Percentiles rank a stretch among this genome's conserved stretches.
phyloP scores from a whole-genome alignment of 2,797 vertebrate species.

The Craterocephalus amniculus region DNA sequence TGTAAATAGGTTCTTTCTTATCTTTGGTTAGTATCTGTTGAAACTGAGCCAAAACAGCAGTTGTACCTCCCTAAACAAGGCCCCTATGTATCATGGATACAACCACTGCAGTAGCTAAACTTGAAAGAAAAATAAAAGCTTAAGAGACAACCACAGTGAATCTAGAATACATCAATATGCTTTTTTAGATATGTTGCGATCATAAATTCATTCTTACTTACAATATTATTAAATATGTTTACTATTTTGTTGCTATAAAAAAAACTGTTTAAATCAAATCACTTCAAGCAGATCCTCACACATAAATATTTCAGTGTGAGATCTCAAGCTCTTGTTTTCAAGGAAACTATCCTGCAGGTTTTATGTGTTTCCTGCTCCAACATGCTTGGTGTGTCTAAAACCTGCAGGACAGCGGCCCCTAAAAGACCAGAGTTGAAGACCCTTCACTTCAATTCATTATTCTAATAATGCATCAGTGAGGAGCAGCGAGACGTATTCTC shows the following conservation, averaged over 20 bases:
- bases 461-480: too few relatives aligned
- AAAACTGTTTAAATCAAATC: background rate
- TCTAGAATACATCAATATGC: background rate
- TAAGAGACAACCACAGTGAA: background rate
- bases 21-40: conserved; percentile 25
- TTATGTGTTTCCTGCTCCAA: too few relatives aligned
- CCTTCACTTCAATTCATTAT: too few relatives aligned
- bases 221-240: background rate
- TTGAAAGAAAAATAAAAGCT: too few relatives aligned
- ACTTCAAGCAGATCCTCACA: background rate
- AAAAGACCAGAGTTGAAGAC: too few relatives aligned
- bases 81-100: conserved; percentile 2
- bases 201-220: background rate
- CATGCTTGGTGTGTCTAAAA: too few relatives aligned
- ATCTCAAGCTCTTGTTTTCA: too few relatives aligned
- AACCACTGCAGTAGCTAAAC: background rate
- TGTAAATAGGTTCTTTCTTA: conserved; percentile 26
- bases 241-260: background rate
- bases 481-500: background rate
- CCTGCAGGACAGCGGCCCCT: too few relatives aligned
- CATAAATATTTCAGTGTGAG: too few relatives aligned
- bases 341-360: too few relatives aligned
- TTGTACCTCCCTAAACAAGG: conserved; percentile 14
- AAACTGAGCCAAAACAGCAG: conserved; percentile 16
- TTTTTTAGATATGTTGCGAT: too few relatives aligned